A percentile compares a stretch with the other conserved stretches of the same genome.
Evolutionary conservation across 23 tunicate species (phyloP).

Genomic region (Oikopleura albicans): DNA sequence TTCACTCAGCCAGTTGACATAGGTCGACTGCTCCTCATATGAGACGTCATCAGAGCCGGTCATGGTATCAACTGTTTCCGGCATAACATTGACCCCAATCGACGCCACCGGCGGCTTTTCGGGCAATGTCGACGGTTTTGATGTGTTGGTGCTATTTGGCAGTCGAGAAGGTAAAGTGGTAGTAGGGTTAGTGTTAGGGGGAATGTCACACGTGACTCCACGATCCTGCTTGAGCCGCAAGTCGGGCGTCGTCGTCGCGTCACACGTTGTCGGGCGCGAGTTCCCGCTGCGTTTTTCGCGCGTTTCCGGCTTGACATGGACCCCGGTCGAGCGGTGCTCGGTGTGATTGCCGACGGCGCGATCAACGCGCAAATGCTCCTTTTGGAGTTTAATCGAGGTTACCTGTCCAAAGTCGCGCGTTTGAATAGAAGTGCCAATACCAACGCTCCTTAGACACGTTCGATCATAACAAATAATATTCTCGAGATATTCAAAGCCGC

Average conservation of each 20-base stretch:
- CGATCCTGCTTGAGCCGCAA: neutral
- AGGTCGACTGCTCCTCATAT: neutral
- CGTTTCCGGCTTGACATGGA: neutral
- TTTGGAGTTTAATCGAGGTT: neutral
- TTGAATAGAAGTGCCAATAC: neutral
- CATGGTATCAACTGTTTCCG: neutral
- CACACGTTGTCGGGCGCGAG: neutral
- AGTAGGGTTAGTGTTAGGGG: neutral
- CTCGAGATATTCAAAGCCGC: slow-evolving; percentile 13
- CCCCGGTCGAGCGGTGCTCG: neutral
- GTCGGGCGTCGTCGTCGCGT: neutral
- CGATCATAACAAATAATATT: slow-evolving; percentile 7
- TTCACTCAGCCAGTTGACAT: neutral
- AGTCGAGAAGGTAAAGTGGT: neutral
- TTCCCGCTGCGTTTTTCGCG: neutral
- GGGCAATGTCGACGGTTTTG: neutral
- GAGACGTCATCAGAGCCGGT: neutral
- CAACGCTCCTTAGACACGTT: neutral
- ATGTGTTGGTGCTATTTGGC: neutral
- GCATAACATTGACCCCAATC: neutral
- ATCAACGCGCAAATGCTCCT: neutral
- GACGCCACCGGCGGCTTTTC: neutral
- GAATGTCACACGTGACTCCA: neutral
- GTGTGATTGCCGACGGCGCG: neutral
- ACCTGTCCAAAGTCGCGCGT: slow-evolving; percentile 8